These are phyloP conservation scores for Anabacerthia variegaticeps DNA, from an alignment of 2,797 vertebrate genomes.

Conservation along the genomic window DNA sequence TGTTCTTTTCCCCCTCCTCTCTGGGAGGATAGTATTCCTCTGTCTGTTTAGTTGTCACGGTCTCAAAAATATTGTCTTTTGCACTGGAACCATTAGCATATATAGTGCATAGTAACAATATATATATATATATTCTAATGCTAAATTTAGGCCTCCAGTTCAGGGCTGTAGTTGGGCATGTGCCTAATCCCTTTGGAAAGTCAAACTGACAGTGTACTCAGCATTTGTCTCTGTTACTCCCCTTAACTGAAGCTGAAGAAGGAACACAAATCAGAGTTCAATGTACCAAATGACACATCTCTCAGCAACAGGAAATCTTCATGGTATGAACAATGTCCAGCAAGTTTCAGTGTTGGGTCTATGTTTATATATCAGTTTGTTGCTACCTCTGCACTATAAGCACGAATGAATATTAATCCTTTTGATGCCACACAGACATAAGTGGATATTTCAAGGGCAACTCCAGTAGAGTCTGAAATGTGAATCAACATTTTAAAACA, in stretches of 20 bases:
- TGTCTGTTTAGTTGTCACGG: not conserved
- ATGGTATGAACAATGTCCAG: not conserved
- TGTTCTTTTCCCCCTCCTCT: not conserved
- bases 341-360: not conserved
- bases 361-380: not conserved
- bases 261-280: not conserved
- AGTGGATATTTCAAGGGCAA: not conserved
- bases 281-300: not conserved
- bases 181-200: not conserved
- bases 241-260: not conserved
- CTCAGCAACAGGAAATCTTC: not conserved
- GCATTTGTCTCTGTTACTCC: accelerated
- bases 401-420: not conserved
- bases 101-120: no score
- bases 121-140: no score
- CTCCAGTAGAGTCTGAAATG: not conserved
- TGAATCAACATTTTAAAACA: not conserved
- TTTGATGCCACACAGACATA: not conserved
- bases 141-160: not conserved
- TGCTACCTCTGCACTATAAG: not conserved
- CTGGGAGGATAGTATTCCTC: not conserved
- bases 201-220: not conserved
- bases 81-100: not conserved
- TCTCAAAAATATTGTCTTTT: not conserved
- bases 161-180: not conserved